These are phyloP conservation scores for Heliconius aoede DNA, from an alignment of 2,888 invertebrate species.

Conservation along the genomic window DNA sequence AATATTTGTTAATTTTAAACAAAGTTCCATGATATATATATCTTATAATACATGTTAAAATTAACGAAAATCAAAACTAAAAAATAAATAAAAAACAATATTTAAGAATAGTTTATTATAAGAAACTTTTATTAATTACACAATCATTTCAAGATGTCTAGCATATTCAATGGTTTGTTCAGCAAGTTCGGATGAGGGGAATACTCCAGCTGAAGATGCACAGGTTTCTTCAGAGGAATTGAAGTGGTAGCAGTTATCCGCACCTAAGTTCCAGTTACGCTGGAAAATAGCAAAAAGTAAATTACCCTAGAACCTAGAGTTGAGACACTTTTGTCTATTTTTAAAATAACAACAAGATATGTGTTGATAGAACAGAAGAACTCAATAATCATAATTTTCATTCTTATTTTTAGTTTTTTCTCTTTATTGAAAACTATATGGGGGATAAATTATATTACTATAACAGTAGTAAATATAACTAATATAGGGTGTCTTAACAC, in stretches of 20 bases:
- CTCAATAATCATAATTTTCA: too few relatives aligned
- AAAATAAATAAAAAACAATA: constrained; percentile 4
- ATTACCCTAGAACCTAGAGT: too few relatives aligned
- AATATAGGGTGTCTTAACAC: too few relatives aligned
- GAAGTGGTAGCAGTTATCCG: constrained; percentile 93
- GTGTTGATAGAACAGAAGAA: too few relatives aligned
- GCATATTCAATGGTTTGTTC: constrained; percentile 98
- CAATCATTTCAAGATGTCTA: constrained; percentile 99
- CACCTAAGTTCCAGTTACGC: constrained; percentile 92
- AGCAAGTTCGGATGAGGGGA: constrained; percentile 95
- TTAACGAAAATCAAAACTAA: background rate
- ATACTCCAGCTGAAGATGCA: constrained; percentile 82
- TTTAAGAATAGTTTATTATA: constrained; percentile 11
- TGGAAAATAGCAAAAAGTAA: constrained; percentile 56
- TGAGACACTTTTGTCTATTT: too few relatives aligned
- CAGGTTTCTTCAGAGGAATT: constrained; percentile 87
- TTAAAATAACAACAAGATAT: too few relatives aligned
- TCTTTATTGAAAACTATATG: too few relatives aligned
- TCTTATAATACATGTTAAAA: background rate
- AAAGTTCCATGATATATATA: too few relatives aligned
- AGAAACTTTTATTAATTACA: constrained; percentile 81
- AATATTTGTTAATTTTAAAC: too few relatives aligned
- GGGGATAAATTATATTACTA: too few relatives aligned
- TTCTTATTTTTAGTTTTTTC: too few relatives aligned
- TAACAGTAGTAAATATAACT: too few relatives aligned